Evolutionary conservation across 1,140 invertebrate species (phyloP).

Genomic region (Psix sp.): DNA sequence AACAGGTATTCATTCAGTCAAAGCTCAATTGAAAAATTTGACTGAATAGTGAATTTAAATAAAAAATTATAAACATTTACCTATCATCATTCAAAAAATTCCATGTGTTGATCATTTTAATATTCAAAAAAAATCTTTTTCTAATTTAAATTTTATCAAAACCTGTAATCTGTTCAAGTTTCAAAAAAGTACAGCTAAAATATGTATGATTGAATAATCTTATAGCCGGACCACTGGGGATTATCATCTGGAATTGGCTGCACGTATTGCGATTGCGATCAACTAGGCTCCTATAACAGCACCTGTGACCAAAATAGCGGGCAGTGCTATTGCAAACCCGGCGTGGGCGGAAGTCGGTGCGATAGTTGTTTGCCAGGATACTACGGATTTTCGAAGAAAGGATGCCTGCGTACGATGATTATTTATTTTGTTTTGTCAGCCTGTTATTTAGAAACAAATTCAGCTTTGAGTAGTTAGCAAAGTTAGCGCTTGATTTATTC

Average conservation of each 20-base stretch:
- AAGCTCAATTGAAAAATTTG: no score
- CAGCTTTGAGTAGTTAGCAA: no score
- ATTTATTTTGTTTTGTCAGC: slow-evolving; percentile 16
- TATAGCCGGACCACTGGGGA: slow-evolving; percentile 86
- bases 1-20: no score
- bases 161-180: no score
- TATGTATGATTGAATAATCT: slow-evolving; percentile 6
- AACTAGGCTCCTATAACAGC: slow-evolving; percentile 82
- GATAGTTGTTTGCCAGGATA: slow-evolving; percentile 86
- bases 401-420: slow-evolving; percentile 85
- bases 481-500: slow-evolving; percentile 42
- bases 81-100: no score
- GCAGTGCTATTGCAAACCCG: slow-evolving; percentile 89
- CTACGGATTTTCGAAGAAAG: slow-evolving; percentile 89
- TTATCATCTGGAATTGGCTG: slow-evolving; percentile 82
- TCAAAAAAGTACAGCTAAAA: background rate
- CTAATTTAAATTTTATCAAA: no score
- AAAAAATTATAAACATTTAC: no score
- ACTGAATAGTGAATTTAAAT: no score
- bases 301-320: slow-evolving; percentile 87
- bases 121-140: no score
- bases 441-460: slow-evolving; percentile 10
- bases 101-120: no score
- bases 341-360: slow-evolving; percentile 89
- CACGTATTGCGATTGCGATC: slow-evolving; percentile 84